phyloP scores from a whole-genome alignment of 1,140 invertebrate genomes.

The Octopus bimaculoides region DNA sequence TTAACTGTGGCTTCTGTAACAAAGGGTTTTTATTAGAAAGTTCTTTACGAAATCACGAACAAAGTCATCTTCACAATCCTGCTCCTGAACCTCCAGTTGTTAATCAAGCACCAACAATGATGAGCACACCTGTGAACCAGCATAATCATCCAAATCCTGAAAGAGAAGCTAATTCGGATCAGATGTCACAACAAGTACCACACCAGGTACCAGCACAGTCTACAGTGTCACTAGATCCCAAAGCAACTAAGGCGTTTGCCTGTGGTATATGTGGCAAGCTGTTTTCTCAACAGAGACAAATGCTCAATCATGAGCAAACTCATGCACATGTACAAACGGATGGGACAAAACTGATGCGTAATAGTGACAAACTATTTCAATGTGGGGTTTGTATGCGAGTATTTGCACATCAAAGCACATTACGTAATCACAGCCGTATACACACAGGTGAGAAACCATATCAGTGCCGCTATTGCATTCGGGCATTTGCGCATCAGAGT shows the following conservation, averaged over 20 bases:
- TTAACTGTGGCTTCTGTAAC: not conserved
- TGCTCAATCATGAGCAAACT: not conserved
- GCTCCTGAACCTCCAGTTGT: not conserved
- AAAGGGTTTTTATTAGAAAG: not conserved
- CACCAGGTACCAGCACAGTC: not conserved
- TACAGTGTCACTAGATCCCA: not conserved
- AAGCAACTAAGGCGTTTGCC: not conserved
- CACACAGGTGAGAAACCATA: slow-evolving; percentile 23
- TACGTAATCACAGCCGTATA: slow-evolving; percentile 22
- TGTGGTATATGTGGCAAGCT: not conserved
- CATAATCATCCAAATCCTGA: not conserved
- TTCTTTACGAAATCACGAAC: slow-evolving; percentile 2
- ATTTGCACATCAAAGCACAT: slow-evolving; percentile 14
- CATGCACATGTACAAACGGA: not conserved
- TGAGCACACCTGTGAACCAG: not conserved
- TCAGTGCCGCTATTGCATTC: slow-evolving; percentile 12
- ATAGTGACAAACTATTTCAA: not conserved
- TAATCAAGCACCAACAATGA: not conserved
- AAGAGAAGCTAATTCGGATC: not conserved
- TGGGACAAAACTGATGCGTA: not conserved
- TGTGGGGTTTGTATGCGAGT: slow-evolving; percentile 70
- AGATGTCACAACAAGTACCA: not conserved
- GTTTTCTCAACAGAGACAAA: not conserved
- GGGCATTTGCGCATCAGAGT: slow-evolving; percentile 15
- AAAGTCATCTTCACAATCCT: not conserved